Evolutionary conservation across 2,888 invertebrate genomes (phyloP), one percentile per base, ranked within the genome.

Genomic region (Drosophila prostipennis): DNA sequence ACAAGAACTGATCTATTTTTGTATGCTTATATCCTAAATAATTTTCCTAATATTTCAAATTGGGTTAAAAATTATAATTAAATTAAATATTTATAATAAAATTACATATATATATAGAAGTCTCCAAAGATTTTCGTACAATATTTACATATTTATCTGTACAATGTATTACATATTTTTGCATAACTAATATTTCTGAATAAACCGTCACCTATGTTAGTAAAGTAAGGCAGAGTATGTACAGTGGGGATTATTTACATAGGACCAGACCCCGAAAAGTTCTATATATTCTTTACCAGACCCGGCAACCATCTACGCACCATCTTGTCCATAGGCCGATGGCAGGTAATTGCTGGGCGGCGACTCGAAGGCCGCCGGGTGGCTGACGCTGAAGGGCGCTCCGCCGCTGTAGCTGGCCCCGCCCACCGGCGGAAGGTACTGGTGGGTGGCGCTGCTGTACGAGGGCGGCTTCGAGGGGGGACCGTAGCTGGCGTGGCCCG

Each of bases 291-390:
- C 45, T 13, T 1, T 34, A 13, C 1, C 16, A 19, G n/a, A 37
- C 26, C 43, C 32, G 34, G n/a, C 10, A 39, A 59, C 48, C 10
- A 39, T 58, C 48, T 91, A 91, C 91, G 86, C 88, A 91, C 91
- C 91, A 74, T 91, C 91, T 79, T 90, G 90, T 78, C 90, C 91
- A 60, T 90, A 90, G 76, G 85, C 87, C 61, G 89, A 82, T 67
- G 91, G 91, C 76, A 91, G 76, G 74, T 91, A 91, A 72, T 91
- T 91, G 78, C 77, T 89, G 60, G 88, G 81, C 52, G 90, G 90
- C 73, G 89, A 91, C 73, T 92, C 91, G 60, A 91, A 92, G 60
- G 91, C 91, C 61, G 89, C 91, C 67, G 89, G 91, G 67, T 91
- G 90, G 16, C 89, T 89, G 11, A 82, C 64, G 65, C 87, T 88